phyloP scores from a whole-genome alignment of 2,113 vertebrate species.

The Acrocephalus kingi region DNA sequence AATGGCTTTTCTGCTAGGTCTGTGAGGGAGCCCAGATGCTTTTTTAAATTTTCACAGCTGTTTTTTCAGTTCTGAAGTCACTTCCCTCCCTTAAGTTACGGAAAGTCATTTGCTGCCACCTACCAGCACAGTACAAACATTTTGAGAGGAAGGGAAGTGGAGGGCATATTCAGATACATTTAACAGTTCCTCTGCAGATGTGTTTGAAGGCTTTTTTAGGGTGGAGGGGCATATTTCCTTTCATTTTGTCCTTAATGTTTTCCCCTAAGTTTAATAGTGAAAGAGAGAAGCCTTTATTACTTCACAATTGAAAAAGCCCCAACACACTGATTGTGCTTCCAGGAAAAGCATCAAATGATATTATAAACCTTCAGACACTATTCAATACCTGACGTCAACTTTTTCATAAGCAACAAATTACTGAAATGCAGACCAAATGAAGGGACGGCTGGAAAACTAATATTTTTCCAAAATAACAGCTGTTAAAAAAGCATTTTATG shows the following conservation, averaged over 20 bases:
- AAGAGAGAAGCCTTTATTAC: not conserved
- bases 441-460: not conserved
- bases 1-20: not conserved
- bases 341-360: constrained; percentile 1
- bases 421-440: constrained; percentile 1
- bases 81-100: not conserved
- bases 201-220: not conserved
- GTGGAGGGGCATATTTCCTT: not conserved
- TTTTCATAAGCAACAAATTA: not conserved
- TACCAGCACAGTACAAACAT: not conserved
- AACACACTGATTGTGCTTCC: not conserved
- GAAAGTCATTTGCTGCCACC: constrained; percentile 45
- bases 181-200: constrained; percentile 2
- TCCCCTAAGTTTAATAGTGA: not conserved
- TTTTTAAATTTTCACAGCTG: constrained; percentile 21
- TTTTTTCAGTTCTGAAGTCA: not conserved
- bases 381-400: not conserved
- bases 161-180: not conserved
- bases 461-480: constrained; percentile 22
- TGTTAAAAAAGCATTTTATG: constrained; percentile 22
- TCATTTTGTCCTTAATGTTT: not conserved
- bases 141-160: not conserved
- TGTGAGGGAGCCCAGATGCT: not conserved
- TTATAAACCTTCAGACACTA: not conserved
- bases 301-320: not conserved